Evolutionary conservation across 2,113 vertebrate genomes (phyloP).

Genomic region (Hippolais icterina): DNA sequence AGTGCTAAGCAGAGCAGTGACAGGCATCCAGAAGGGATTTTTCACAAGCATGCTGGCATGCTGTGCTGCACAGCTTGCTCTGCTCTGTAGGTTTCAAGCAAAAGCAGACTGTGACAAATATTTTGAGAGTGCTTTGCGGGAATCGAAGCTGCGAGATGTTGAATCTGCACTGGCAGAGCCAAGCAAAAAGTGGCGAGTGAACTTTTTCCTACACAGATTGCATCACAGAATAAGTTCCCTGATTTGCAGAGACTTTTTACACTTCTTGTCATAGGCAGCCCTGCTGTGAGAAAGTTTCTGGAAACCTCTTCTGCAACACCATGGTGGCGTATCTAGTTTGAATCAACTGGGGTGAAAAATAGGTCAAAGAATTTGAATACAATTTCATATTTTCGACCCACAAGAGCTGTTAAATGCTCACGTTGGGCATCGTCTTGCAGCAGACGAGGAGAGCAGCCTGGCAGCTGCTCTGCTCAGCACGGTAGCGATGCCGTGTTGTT

Average conservation of each 20-base stretch:
- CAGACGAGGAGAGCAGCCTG: not conserved
- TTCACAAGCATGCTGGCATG: constrained; percentile 30
- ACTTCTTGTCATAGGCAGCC: not conserved
- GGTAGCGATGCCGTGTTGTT: not conserved
- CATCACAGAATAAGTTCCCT: not conserved
- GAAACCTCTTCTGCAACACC: not conserved
- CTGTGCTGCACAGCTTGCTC: constrained; percentile 48
- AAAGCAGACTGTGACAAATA: constrained; percentile 52
- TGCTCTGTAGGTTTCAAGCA: not conserved
- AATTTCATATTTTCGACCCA: fast-evolving
- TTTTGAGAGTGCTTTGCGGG: constrained; percentile 29
- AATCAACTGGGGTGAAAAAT: not conserved
- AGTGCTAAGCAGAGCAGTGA: constrained; percentile 13
- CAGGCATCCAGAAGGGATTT: constrained; percentile 36
- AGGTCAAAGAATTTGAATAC: not conserved
- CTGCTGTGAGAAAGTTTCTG: not conserved
- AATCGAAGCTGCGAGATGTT: constrained; percentile 50
- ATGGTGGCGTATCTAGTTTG: not conserved
- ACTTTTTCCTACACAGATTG: constrained; percentile 11
- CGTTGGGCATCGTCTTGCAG: not conserved
- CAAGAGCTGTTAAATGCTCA: not conserved
- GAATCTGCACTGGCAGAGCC: constrained; percentile 31
- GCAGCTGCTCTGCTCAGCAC: constrained; percentile 22
- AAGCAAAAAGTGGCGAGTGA: not conserved
- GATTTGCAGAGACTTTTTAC: not conserved